Percentiles rank a stretch among this genome's conserved stretches.
phyloP scores from a whole-genome alignment of 2,888 invertebrate species.

The Cerceris rybyensis region DNA sequence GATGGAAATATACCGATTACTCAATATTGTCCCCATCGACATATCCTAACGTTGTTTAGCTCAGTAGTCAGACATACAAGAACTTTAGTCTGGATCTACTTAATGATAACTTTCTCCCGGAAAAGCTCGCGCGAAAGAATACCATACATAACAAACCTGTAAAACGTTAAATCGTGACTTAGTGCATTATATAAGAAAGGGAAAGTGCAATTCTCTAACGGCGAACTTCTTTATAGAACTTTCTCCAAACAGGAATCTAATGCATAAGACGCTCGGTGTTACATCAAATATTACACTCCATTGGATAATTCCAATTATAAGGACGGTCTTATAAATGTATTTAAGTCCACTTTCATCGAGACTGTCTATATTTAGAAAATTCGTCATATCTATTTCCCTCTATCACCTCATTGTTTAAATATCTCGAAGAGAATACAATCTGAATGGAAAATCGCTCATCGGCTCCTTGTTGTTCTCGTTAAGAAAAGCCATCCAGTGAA shows the following conservation, averaged over 20 bases:
- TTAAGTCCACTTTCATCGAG: too few relatives aligned
- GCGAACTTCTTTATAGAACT: slow-evolving; percentile 14
- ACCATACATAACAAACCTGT: slow-evolving; percentile 38
- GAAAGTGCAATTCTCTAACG: slow-evolving; percentile 54
- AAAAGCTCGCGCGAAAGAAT: slow-evolving; percentile 37
- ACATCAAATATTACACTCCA: too few relatives aligned
- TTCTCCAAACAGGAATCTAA: slow-evolving; percentile 32
- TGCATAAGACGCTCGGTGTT: slow-evolving; percentile 16
- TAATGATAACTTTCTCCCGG: slow-evolving; percentile 55
- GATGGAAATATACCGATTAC: background rate
- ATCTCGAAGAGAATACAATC: too few relatives aligned
- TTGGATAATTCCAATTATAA: too few relatives aligned
- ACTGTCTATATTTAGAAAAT: too few relatives aligned
- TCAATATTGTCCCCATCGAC: background rate
- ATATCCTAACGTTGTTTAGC: background rate
- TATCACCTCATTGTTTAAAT: too few relatives aligned
- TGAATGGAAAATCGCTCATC: too few relatives aligned
- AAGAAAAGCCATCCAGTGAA: too few relatives aligned
- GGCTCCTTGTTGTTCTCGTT: too few relatives aligned
- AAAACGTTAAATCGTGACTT: slow-evolving; percentile 30
- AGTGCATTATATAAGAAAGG: slow-evolving; percentile 44
- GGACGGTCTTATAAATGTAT: too few relatives aligned
- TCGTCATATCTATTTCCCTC: too few relatives aligned
- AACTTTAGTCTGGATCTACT: background rate
- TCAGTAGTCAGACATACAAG: background rate